Base-by-base conservation (phyloP, 2,113 vertebrate genomes). In the Sebastes fasciatus region DNA sequence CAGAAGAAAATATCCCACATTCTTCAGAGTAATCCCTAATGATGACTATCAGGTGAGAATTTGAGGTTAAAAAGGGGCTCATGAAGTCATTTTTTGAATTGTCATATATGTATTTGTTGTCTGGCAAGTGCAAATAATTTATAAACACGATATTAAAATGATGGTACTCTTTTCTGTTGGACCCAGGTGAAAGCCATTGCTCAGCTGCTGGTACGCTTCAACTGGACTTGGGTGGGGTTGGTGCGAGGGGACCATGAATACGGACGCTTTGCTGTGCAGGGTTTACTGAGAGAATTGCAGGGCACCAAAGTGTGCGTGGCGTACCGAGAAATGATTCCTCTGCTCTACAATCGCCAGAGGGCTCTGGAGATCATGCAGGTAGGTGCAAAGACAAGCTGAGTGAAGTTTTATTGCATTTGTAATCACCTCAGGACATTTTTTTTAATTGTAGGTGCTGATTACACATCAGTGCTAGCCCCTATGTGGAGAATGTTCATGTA, bases 171-270 rank as follows among this genome's bases (percentile, higher is more conserved):
- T 43, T 61, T 90, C 7, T 88, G 82, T 78, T 73, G 19, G 60
- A 67, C 8, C 49, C 90, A 96, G 90, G 94, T 95, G 14, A 96
- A 95, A 70, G 95, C 95, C 69, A 94, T 96, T 61, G 92, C 93
- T 72, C 91, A 94, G 80, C 88, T 96, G 26, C 79, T 96, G 23
- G 66, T 92, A 48, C 91, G 61, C n/a, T 95, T 95, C 64, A 91
- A 92, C 68, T 96, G 95, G 95, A 95, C 90, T 2, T 96, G 95
- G 94, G 83, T 96, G 3, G 95, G 94, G 6, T 82, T 95, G 62
- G 46, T 96, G 42, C 81, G 91, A 51, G 94, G 92, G 40, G 95
- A 96, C 79, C 94, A 94, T 45, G 95, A 93, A 48, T 96, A 96
- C 43, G 95, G 95, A 0, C 92, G 87, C 21, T 95, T 92, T 64